These are phyloP conservation scores for Ridgeia piscesae DNA, from an alignment of 1,140 invertebrate species.

Conservation along the genomic window DNA sequence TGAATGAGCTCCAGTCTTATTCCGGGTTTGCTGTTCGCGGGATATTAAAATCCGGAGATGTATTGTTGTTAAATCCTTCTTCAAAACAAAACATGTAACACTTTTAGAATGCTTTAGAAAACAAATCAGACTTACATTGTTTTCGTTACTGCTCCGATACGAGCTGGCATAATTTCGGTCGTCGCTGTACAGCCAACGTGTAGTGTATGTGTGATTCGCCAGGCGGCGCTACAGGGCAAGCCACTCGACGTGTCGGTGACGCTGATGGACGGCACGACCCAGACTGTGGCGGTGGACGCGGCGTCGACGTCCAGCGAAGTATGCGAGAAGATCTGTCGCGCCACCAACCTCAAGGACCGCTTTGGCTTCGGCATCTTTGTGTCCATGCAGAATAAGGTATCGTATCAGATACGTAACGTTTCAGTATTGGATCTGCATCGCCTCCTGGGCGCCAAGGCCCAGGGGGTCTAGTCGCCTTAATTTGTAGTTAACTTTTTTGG, in stretches of 20 bases:
- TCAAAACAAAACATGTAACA: too few relatives aligned
- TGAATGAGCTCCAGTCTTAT: too few relatives aligned
- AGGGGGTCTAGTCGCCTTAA: neutral
- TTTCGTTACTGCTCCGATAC: neutral
- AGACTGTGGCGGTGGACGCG: slow-evolving; percentile 45
- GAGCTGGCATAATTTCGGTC: neutral
- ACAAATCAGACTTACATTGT: neutral
- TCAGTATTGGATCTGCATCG: too few relatives aligned
- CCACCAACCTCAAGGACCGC: slow-evolving; percentile 37
- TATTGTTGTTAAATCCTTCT: too few relatives aligned
- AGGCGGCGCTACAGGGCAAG: slow-evolving; percentile 6
- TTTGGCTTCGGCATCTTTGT: slow-evolving; percentile 51
- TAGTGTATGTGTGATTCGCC: slow-evolving; percentile 10
- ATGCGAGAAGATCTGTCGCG: slow-evolving; percentile 38
- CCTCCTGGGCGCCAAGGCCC: neutral
- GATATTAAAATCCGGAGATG: too few relatives aligned
- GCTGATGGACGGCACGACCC: slow-evolving; percentile 46
- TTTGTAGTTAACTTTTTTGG: neutral
- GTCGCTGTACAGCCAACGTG: neutral
- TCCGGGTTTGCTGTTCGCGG: too few relatives aligned
- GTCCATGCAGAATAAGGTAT: slow-evolving; percentile 46
- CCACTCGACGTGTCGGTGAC: slow-evolving; percentile 48
- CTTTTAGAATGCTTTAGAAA: too few relatives aligned
- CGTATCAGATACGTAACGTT: neutral
- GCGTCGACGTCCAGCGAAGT: slow-evolving; percentile 47